phyloP scores from a whole-genome alignment of 2,797 vertebrate species.

The Hydrophis major region DNA sequence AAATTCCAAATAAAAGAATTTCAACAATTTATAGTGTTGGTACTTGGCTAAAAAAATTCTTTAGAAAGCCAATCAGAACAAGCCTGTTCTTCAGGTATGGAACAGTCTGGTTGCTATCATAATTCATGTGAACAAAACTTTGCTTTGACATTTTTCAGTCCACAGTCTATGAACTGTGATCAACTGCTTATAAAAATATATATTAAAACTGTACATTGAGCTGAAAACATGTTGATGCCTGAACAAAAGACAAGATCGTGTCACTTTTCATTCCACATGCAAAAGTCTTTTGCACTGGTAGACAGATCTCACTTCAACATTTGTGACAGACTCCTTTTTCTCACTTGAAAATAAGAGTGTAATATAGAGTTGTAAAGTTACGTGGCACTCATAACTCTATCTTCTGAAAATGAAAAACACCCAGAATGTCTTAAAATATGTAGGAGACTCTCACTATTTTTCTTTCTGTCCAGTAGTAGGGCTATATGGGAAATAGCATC shows the following conservation, averaged over 20 bases:
- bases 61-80: slow-evolving; percentile 23
- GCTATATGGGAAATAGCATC: slow-evolving; percentile 65
- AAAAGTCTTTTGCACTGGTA: not conserved
- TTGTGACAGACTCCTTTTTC: not conserved
- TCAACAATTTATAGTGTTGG: slow-evolving; percentile 53
- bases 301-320: not conserved
- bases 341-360: not conserved
- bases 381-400: not conserved
- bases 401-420: not conserved
- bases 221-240: not conserved
- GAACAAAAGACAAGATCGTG: not conserved
- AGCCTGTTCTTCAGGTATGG: slow-evolving; percentile 54
- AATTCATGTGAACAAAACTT: slow-evolving; percentile 23
- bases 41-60: slow-evolving; percentile 22
- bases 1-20: slow-evolving; percentile 62
- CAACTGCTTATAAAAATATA: slow-evolving; percentile 54
- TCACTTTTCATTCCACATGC: not conserved
- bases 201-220: slow-evolving; percentile 8
- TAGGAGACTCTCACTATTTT: not conserved
- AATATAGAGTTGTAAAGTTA: not conserved
- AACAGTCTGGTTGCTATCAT: slow-evolving; percentile 46
- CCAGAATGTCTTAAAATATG: not conserved
- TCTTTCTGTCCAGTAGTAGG: slow-evolving; percentile 13
- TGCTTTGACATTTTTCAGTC: slow-evolving; percentile 36
- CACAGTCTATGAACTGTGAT: slow-evolving; percentile 57